phyloP scores from a whole-genome alignment of 2,113 vertebrate species.

The Vimba vimba region DNA sequence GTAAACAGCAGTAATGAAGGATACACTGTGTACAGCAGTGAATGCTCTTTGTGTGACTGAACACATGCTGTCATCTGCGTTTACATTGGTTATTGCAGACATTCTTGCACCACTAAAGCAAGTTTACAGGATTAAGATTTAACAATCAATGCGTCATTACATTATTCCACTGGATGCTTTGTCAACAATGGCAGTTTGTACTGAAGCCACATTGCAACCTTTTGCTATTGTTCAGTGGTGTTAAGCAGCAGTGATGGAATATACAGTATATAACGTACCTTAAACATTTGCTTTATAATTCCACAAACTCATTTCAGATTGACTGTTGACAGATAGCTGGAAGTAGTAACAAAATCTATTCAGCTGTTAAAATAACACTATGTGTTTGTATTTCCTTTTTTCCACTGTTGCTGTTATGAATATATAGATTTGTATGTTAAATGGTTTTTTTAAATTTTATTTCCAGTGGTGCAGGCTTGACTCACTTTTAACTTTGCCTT shows the following conservation, averaged over 20 bases:
- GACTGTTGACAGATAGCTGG: background rate
- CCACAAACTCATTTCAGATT: background rate
- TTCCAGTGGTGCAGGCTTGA: conserved; percentile 30
- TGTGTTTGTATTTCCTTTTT: conserved; percentile 6
- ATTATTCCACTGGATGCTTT: conserved; percentile 14
- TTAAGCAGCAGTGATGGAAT: background rate
- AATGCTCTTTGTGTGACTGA: background rate
- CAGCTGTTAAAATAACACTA: background rate
- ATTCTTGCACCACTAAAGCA: background rate
- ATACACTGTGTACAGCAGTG: background rate
- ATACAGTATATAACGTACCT: background rate
- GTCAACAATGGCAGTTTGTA: conserved; percentile 32
- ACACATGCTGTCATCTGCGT: background rate
- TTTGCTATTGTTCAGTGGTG: conserved; percentile 31
- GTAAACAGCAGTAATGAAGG: background rate
- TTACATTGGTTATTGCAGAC: background rate
- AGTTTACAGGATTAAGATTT: background rate
- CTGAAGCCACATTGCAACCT: conserved; percentile 13
- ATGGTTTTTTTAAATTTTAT: background rate
- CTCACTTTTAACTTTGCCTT: conserved; percentile 30
- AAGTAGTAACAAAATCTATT: background rate
- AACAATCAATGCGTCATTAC: background rate
- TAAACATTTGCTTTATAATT: background rate
- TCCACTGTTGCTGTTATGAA: background rate
- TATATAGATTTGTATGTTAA: background rate